Base-by-base conservation (phyloP, 2,797 vertebrate species). In the Pseudochirops cupreus region DNA sequence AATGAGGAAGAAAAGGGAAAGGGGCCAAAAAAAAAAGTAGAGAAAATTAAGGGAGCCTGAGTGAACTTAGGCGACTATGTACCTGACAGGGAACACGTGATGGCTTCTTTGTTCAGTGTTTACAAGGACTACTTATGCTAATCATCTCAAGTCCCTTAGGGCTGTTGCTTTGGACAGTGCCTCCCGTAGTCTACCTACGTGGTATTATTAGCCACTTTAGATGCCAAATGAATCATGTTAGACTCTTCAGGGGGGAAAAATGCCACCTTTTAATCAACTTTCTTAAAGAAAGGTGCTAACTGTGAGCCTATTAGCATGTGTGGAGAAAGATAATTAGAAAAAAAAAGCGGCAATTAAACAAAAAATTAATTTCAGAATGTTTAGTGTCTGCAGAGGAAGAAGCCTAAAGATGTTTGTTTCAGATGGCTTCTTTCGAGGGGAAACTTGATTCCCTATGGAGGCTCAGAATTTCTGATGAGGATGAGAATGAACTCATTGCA, bases 331-430 rank as follows among this genome's bases (percentile, higher is more conserved):
- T 98, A 97, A 97, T 98, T 98, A 95, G 94, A 96, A 98, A 96
- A 98, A 98, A 98, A 98, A 97, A 98, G 89, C 26, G 94, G 96
- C 97, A 57, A 98, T 98, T 98, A 98, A 98, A 91, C 50, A 94
- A 97, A 97, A 97, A 98, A 95, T 96, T 97, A 98, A 97, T 98
- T 98, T 98, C 98, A 96, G 90, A 92, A 94, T 96, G 54, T 95
- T 95, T 93, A 92, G 18, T 55, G 94, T 97, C 93, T 97, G 93
- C 92, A 96, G 96, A 97, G 91, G 90, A 95, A 96, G 92, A 97
- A 95, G 96, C 53, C 62, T 6, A 93, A 95, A 97, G 53, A 94
- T 53, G 95, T 92, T 95, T 93, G 9, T 91, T 98, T 97, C 94
- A 97, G 94, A 91, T 95, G 91, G 87, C 74, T 87, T 89, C 53